Evolutionary conservation across 2,113 vertebrate genomes (phyloP).

Genomic region (Tenebrosternarchus preto): DNA sequence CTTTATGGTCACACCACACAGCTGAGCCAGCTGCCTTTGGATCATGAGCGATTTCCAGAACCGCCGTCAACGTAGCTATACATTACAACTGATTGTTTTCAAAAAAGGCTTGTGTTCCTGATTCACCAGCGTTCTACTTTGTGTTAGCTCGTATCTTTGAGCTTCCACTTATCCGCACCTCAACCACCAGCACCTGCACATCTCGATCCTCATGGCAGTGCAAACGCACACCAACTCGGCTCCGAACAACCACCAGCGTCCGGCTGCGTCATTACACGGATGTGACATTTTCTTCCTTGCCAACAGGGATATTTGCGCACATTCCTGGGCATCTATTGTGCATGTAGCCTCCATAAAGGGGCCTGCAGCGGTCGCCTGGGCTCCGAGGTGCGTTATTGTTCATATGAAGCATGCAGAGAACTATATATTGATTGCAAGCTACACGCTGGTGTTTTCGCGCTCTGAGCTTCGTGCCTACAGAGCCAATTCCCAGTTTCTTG

Average conservation of each 20-base stretch:
- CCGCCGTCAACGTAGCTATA: too few species aligned
- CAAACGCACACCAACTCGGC: neutral
- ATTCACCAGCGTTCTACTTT: neutral
- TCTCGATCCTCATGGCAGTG: slow-evolving; percentile 2
- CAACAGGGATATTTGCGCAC: slow-evolving; percentile 4
- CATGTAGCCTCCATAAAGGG: slow-evolving; percentile 25
- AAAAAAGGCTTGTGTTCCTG: too few species aligned
- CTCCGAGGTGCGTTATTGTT: slow-evolving; percentile 26
- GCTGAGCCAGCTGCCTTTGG: too few species aligned
- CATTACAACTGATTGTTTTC: too few species aligned
- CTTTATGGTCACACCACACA: neutral
- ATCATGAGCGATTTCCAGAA: too few species aligned
- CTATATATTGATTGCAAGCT: neutral
- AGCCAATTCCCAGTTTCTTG: slow-evolving; percentile 21
- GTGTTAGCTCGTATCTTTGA: neutral
- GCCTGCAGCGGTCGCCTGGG: neutral
- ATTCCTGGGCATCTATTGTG: slow-evolving; percentile 14
- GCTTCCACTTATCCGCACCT: neutral
- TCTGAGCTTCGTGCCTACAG: slow-evolving; percentile 20
- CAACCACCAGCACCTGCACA: neutral
- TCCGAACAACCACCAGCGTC: neutral
- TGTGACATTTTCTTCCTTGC: slow-evolving; percentile 37
- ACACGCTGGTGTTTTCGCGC: neutral
- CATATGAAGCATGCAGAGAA: slow-evolving; percentile 9
- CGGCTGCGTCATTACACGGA: slow-evolving; percentile 24